Evolutionary conservation across 2,113 vertebrate genomes (phyloP).

Genomic region (Ptyas mucosa): DNA sequence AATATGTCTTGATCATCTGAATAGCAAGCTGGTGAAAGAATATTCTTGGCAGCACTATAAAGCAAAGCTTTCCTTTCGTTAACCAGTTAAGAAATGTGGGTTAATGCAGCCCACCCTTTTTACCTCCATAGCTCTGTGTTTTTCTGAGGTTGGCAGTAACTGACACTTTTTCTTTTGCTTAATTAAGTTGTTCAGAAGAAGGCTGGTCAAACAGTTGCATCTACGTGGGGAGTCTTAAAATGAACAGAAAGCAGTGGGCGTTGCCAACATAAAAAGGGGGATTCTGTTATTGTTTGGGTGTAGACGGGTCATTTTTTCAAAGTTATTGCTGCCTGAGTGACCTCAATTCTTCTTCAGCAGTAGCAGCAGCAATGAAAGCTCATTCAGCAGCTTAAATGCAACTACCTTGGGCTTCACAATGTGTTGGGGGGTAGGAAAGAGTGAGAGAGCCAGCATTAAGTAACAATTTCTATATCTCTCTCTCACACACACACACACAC

Average conservation of each 20-base stretch:
- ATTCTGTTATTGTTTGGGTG: slow-evolving; percentile 87
- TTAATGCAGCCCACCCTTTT: slow-evolving; percentile 68
- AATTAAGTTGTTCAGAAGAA: slow-evolving; percentile 84
- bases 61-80: slow-evolving; percentile 56
- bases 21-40: slow-evolving; percentile 37
- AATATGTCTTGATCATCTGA: slow-evolving; percentile 52
- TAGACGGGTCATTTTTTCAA: slow-evolving; percentile 87
- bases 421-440: slow-evolving; percentile 5
- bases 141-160: slow-evolving; percentile 79
- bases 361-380: slow-evolving; percentile 68
- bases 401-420: slow-evolving; percentile 67
- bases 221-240: slow-evolving; percentile 81
- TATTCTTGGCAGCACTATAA: slow-evolving; percentile 55
- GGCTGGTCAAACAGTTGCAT: slow-evolving; percentile 82
- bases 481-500: not conserved
- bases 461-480: slow-evolving; percentile 42
- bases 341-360: slow-evolving; percentile 65
- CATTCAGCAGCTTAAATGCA: slow-evolving; percentile 69
- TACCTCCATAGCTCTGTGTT: slow-evolving; percentile 71
- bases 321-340: slow-evolving; percentile 83
- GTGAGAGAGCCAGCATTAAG: not conserved
- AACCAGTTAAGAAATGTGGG: slow-evolving; percentile 70
- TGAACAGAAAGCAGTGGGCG: slow-evolving; percentile 79
- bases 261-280: slow-evolving; percentile 84
- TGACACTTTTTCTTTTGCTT: slow-evolving; percentile 85